Base-by-base conservation (phyloP, 2,797 vertebrate species). In the Mustela erminea region DNA sequence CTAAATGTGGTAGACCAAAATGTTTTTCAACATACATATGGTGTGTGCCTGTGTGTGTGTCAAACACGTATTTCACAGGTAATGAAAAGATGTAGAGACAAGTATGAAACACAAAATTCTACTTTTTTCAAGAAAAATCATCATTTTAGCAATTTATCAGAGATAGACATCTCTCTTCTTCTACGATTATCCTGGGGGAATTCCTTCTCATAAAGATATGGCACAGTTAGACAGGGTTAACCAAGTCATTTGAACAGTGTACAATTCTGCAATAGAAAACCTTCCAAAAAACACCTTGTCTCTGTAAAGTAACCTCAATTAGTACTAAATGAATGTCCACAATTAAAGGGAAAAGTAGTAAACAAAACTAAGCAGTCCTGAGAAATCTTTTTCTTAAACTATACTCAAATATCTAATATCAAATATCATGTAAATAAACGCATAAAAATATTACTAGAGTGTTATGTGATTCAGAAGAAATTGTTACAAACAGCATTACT, bases 121-220 rank as follows among this genome's bases (percentile, higher is more conserved):
- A 85, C 70, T 25, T 25, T 91, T 95, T 86, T 94, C 56, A 95
- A 92, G 66, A 91, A 97, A 96, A 95, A 93, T 38, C 13, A 74
- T 88, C 92, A 11, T 93, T 87, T 72, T 35, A 35, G 27, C 52
- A 90, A 87, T 83, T 85, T 35, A 95, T 1, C 64, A 46, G 14
- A 93, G 29, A 88, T 3, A 96, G 27, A 32, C 1, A 35, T 81
- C 72, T 93, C 49, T 80, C 56, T 80, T 81, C 81, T 82, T 92
- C 72, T 62, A 87, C 93, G 52, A 77, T 56, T 81, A 29, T 66
- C 75, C 9, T 70, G 9, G 62, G 41, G n/a, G 86, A 94, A 83
- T 90, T 52, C 43, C 29, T 62, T 81, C 66, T 96, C 38, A 85
- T 68, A 35, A 83, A 92, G 43, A 93, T 21, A 88, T 86, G 15